Evolutionary conservation across 2,113 vertebrate species (phyloP).

Genomic region (Channa maculata): DNA sequence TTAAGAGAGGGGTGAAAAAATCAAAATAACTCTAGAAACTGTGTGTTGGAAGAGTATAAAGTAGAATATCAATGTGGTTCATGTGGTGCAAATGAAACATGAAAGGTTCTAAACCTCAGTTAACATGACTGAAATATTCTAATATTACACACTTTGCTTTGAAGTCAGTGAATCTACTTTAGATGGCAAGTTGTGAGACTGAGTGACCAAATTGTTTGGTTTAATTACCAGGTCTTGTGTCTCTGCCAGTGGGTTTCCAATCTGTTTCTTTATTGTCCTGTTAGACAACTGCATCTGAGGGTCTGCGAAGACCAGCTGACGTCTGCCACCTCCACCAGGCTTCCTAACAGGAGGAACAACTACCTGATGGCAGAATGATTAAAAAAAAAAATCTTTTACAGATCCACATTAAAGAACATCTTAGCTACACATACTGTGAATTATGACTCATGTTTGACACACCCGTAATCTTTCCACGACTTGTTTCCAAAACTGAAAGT

Average conservation of each 20-base stretch:
- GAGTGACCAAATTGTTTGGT: background rate
- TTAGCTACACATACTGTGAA: slow-evolving; percentile 18
- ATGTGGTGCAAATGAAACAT: no score
- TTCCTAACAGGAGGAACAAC: slow-evolving; percentile 28
- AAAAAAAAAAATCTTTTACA: background rate
- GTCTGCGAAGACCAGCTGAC: slow-evolving; percentile 83
- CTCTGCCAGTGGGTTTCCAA: slow-evolving; percentile 65
- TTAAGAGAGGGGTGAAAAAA: no score
- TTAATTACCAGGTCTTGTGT: slow-evolving; percentile 79
- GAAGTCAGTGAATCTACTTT: no score
- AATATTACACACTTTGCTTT: no score
- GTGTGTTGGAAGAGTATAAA: no score
- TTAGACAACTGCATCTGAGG: slow-evolving; percentile 83
- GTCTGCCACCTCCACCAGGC: slow-evolving; percentile 48
- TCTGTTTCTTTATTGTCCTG: slow-evolving; percentile 79
- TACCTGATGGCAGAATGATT: slow-evolving; percentile 25
- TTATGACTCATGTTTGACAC: slow-evolving; percentile 26
- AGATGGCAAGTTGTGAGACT: no score
- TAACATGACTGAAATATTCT: no score
- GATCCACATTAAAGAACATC: background rate
- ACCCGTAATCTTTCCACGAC: slow-evolving; percentile 10
- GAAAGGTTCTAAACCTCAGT: no score
- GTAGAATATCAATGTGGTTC: no score
- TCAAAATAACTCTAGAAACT: no score
- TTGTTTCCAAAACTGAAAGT: slow-evolving; percentile 16